Base-by-base conservation (phyloP, 2,888 invertebrate genomes). In the Pyrrhosoma nymphula region DNA sequence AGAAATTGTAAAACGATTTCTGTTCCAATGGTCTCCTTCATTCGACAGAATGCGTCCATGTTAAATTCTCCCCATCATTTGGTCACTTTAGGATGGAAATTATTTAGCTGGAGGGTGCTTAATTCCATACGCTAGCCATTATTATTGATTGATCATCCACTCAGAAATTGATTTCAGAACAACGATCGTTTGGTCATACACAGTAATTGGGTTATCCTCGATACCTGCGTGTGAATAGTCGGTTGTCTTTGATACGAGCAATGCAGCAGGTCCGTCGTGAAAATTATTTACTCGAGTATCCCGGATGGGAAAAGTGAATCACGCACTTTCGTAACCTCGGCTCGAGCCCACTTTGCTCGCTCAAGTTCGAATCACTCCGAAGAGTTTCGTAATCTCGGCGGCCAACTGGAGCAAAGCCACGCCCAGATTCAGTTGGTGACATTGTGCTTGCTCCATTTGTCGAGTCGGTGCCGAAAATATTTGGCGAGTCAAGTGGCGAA, bases 261-360 rank as follows among this genome's bases (percentile, higher is more conserved):
- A 69, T n/a, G 26, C 69, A 69, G 47, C 8, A 47, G n/a, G 16
- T 8, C 69, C n/a, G 69, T n/a, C 69, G 69, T 12, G n/a, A 35
- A 4, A 82, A 82, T 82, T 35, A 12, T 82, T 35, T 14, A 35
- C 35, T 35, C 30, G 35, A n/a, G 69, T n/a, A 69, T 69, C 26
- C 35, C 30, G 82, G 82, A 82, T 82, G 82, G 16, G 26, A 82
- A 12, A 82, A 6, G 82, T 82, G 82, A 82, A 82, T 82, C 82
- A 82, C 82, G 82, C 82, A 82, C 82, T 82, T 82, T 82, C 82
- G 82, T 82, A 82, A 82, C 82, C 82, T 82, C 82, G 82, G 82
- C 35, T 82, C 82, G 26, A 82, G 35, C 30, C 35, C 82, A 35
- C 82, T 35, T 35, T 82, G 35, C 82, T 82, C 82, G 82, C 82